Evolutionary conservation across 2,888 invertebrate genomes (phyloP).

Genomic region (Cylloceria caligata): DNA sequence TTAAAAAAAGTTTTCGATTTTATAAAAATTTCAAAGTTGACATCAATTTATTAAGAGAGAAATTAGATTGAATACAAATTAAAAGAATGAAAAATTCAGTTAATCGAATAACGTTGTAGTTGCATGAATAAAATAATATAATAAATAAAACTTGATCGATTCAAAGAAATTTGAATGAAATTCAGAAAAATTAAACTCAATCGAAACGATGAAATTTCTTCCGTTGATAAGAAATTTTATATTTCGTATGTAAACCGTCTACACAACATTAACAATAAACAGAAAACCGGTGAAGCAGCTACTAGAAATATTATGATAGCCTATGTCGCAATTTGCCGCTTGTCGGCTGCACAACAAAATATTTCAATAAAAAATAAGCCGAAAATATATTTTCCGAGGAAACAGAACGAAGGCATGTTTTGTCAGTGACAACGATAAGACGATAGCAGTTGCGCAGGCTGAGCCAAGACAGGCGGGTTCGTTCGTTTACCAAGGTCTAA

Average conservation of each 20-base stretch:
- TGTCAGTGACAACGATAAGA: conserved; percentile 45
- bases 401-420: conserved; percentile 21
- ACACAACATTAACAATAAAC: neutral
- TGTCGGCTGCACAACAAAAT: conserved; percentile 8
- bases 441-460: neutral
- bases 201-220: no score
- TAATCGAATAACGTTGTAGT: no score
- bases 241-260: neutral
- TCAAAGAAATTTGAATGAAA: no score
- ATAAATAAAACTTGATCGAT: no score
- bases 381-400: conserved; percentile 33
- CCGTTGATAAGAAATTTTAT: neutral
- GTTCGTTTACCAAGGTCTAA: conserved; percentile 27
- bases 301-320: neutral
- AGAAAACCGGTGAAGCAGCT: neutral
- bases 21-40: no score
- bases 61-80: no score
- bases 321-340: neutral
- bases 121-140: no score
- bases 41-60: no score
- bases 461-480: conserved; percentile 15
- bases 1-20: no score
- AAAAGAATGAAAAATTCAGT: no score
- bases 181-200: no score
- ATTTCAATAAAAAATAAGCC: neutral